Evolutionary conservation across 2,797 vertebrate genomes (phyloP).

Genomic region (Gymnothorax reevesii): DNA sequence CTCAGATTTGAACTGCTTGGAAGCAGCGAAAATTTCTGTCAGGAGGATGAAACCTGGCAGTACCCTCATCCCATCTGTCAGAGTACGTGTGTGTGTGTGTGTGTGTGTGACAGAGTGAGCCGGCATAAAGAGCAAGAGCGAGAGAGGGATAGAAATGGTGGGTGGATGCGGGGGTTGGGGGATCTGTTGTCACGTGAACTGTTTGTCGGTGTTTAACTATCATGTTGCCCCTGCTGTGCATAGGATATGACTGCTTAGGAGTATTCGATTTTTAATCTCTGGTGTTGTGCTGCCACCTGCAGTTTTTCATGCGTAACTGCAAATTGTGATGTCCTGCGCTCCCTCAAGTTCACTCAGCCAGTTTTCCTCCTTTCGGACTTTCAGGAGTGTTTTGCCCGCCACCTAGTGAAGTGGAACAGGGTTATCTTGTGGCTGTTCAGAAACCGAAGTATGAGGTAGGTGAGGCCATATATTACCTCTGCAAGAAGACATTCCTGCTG

Average conservation of each 20-base stretch:
- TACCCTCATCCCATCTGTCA: conserved; percentile 75
- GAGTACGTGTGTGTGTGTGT: conserved; percentile 65
- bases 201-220: conserved; percentile 14
- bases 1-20: conserved; percentile 73
- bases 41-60: conserved; percentile 76
- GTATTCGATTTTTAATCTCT: neutral
- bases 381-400: conserved; percentile 74
- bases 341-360: neutral
- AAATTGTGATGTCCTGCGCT: neutral
- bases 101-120: conserved; percentile 26
- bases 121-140: conserved; percentile 26
- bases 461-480: conserved; percentile 80
- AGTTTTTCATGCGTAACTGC: neutral
- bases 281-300: conserved; percentile 27
- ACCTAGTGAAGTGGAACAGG: conserved; percentile 69
- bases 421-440: conserved; percentile 80
- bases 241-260: neutral
- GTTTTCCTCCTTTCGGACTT: conserved; percentile 7
- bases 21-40: conserved; percentile 74
- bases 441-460: conserved; percentile 74
- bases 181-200: conserved; percentile 17
- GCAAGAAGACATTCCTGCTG: conserved; percentile 76
- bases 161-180: conserved; percentile 40
- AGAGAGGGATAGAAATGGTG: conserved; percentile 38
- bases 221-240: conserved; percentile 63